Percentiles rank a stretch among this genome's conserved stretches.
Conservation (phyloP, 2,888 invertebrate species). For the Eucriotettix oculatus region DNA sequence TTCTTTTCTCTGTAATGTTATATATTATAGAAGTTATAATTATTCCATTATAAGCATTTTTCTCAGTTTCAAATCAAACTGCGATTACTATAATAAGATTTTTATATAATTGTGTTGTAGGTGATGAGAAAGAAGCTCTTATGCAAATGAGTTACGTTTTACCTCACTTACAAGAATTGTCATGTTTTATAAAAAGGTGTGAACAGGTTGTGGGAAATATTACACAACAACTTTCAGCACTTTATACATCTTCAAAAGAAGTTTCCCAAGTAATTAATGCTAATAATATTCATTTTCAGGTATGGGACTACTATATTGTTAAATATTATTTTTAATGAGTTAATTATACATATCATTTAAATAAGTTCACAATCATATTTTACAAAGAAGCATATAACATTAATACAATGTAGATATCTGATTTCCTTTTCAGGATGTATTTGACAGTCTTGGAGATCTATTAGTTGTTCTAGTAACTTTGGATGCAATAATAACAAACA, state of each 20-base stretch:
- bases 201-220: conserved; percentile 54
- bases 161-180: conserved; percentile 35
- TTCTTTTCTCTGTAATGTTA: background rate
- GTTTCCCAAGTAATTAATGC: conserved; percentile 24
- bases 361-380: too few relatives aligned
- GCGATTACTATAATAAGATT: background rate
- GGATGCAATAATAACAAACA: conserved; percentile 45
- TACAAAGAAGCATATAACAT: too few relatives aligned
- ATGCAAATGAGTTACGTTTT: conserved; percentile 30
- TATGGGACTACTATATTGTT: conserved; percentile 2
- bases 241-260: conserved; percentile 32
- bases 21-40: background rate
- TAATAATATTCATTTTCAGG: conserved; percentile 19
- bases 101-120: background rate
- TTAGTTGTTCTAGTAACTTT: conserved; percentile 36
- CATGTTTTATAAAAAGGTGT: conserved; percentile 50
- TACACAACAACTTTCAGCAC: conserved; percentile 55
- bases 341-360: too few relatives aligned
- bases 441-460: conserved; percentile 30
- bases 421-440: conserved; percentile 22
- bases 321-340: too few relatives aligned
- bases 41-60: background rate
- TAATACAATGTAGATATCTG: conserved; percentile 7
- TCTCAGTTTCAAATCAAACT: background rate
- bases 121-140: conserved; percentile 23